Base-by-base conservation (phyloP, 2,888 invertebrate species). In the Ptilodon capucinus region DNA sequence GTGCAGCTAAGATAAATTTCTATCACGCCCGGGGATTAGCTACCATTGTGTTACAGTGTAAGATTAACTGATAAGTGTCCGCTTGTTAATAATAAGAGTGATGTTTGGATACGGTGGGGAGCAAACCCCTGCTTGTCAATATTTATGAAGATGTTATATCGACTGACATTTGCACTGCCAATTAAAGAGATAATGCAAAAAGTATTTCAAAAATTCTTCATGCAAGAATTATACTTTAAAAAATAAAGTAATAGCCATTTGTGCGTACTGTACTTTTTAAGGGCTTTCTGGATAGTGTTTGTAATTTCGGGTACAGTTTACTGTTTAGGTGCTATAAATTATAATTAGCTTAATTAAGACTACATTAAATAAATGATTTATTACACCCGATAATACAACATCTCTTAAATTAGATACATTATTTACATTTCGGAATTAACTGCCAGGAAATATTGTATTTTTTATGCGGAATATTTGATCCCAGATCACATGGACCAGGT, bases 11-110 rank as follows among this genome's bases (percentile, higher is more conserved):
- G 88, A 89, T 88, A 87, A 87, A 88, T 88, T 86, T 81, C 82
- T 87, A 77, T 88, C 88, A 82, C 88, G 85, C 82, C 79, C 71
- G 71, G 76, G 84, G 90, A 90, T 90, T 90, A 90, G 85, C 82
- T 55, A 55, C 75, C 68, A 86, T 90, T 91, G 90, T 89, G 70
- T 63, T 65, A 70, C 79, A 69, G 86, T 84, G 86, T 84, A 86
- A 90, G 90, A 91, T 91, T 89, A 89, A 87, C 84, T 86, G 90
- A 91, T 91, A 90, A 89, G 89, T 89, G 86, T 83, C 80, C 81
- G 64, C 81, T 84, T 74, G 83, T 82, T 86, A 89, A 88, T 89
- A 89, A 89, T 89, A 90, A 83, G 64, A 79, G 68, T 68, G 71
- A 84, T 87, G 86, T 87, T 85, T 85, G 68, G 78, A 76, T 77